Base-by-base conservation (phyloP, 2,113 vertebrate species). In the Tonatia bakeri region DNA sequence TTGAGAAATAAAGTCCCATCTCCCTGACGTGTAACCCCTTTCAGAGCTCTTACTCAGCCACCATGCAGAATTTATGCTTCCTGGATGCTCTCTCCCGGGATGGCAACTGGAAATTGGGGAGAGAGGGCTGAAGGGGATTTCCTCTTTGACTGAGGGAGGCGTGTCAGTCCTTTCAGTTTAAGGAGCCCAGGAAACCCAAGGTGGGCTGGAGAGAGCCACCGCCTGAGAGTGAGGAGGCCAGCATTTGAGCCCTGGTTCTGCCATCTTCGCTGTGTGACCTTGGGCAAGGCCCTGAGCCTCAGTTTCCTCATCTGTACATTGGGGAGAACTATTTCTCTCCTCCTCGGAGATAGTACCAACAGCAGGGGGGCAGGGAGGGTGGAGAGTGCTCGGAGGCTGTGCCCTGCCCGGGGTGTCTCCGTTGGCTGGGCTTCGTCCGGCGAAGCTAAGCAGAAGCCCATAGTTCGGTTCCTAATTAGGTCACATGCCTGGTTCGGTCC, bases 1-100 rank as follows among this genome's bases (percentile, higher is more conserved):
- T 96, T 97, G 95, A 98, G 98, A 98, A 98, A 98, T 97, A 97
- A 98, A 98, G 98, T 96, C 97, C 96, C 97, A 91, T 97, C 98
- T 96, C 94, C 87, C 97, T 98, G 98, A 96, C 96, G 93, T 91
- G 97, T 97, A 94, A 97, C 96, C 98, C 96, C 96, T 97, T 96
- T 91, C 97, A 96, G 94, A 95, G 96, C 96, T 97, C 96, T 98
- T 97, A 95, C 92, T 97, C 84, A 54, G 47, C 97, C 95, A 96
- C 94, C 98, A 95, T 83, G 85, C 94, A 14, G 69, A 95, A 98
- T 98, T 98, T 97, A 98, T 98, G 97, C 67, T 98, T 98, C 98
- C 98, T 97, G 97, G 96, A 97, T 97, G 96, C 77, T 56, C 73
- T 77, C 95, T 91, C 92, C 82, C 16, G 72, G 87, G 95, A 90